Conservation (phyloP, 2,113 vertebrate species). For the Colistium nudipinnis region DNA sequence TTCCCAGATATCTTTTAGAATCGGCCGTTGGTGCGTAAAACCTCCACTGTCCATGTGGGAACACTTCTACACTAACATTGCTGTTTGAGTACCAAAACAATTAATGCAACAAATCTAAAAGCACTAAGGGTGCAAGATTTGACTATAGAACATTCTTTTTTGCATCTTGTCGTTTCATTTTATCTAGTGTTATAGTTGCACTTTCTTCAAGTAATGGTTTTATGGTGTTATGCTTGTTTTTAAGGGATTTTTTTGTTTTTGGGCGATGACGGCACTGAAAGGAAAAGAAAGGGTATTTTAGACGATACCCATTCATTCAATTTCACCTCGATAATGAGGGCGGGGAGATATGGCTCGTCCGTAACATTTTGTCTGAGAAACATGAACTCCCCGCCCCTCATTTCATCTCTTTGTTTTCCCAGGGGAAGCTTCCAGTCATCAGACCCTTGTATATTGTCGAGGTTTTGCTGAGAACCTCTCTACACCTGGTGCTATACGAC, state of each 20-base stretch:
- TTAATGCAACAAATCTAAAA: not conserved
- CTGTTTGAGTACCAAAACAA: not conserved
- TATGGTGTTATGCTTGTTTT: conserved; percentile 42
- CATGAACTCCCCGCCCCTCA: conserved; percentile 12
- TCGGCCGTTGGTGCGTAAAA: conserved; percentile 30
- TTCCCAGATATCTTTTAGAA: conserved; percentile 13
- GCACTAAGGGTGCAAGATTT: not conserved
- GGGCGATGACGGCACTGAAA: conserved; percentile 45
- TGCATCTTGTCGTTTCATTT: conserved; percentile 55
- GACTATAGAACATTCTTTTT: conserved; percentile 24
- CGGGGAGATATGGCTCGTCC: not conserved
- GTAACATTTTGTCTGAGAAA: conserved; percentile 11
- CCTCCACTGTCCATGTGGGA: not conserved
- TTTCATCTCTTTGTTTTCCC: conserved; percentile 39
- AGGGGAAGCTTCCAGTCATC: conserved; percentile 50
- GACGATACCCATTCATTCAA: conserved; percentile 35
- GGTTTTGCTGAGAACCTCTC: conserved; percentile 51
- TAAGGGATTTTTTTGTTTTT: conserved; percentile 18
- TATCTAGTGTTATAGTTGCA: conserved; percentile 59
- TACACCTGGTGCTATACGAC: conserved; percentile 76
- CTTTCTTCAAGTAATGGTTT: conserved; percentile 38
- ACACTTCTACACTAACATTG: not conserved
- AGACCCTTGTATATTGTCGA: conserved; percentile 44
- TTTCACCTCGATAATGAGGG: not conserved
- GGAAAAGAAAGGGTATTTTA: conserved; percentile 50